Evolutionary conservation across 2,797 vertebrate species (phyloP).

Genomic region (Ficedula albicollis): DNA sequence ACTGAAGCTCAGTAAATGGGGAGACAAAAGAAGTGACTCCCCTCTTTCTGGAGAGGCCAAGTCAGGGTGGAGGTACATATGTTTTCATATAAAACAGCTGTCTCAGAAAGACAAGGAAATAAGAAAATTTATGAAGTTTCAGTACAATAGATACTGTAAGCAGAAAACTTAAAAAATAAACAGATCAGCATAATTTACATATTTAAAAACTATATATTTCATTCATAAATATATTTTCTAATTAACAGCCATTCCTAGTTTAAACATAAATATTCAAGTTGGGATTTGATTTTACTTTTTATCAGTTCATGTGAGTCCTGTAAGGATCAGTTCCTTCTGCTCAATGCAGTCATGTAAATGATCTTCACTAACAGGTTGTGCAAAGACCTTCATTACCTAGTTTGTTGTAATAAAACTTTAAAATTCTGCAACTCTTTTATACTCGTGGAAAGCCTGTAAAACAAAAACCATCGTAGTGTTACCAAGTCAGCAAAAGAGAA

Average conservation of each 20-base stretch:
- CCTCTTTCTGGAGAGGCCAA: not conserved
- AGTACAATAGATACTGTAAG: constrained; percentile 34
- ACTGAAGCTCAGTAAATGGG: not conserved
- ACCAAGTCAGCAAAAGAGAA: not conserved
- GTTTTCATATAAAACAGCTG: constrained; percentile 23
- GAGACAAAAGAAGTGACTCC: not conserved
- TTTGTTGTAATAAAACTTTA: constrained; percentile 85
- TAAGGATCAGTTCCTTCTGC: constrained; percentile 70
- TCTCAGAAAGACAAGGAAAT: constrained; percentile 24
- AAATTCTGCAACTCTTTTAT: constrained; percentile 91
- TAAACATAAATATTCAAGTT: constrained; percentile 81
- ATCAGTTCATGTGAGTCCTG: constrained; percentile 72
- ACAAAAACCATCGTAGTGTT: not conserved
- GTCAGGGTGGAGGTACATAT: not conserved
- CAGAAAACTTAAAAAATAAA: constrained; percentile 56
- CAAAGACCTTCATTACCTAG: constrained; percentile 86
- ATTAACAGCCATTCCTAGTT: constrained; percentile 63
- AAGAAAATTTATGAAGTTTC: constrained; percentile 31
- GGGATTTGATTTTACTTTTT: constrained; percentile 63
- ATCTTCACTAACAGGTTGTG: constrained; percentile 30
- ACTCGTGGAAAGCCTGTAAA: constrained; percentile 90
- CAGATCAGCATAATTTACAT: constrained; percentile 75
- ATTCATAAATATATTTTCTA: constrained; percentile 78
- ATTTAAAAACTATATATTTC: constrained; percentile 73
- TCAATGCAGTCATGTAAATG: constrained; percentile 57